A percentile compares a stretch with the other conserved stretches of the same genome.
phyloP scores from a whole-genome alignment of 2,113 vertebrate genomes.

The Xenopus borealis region DNA sequence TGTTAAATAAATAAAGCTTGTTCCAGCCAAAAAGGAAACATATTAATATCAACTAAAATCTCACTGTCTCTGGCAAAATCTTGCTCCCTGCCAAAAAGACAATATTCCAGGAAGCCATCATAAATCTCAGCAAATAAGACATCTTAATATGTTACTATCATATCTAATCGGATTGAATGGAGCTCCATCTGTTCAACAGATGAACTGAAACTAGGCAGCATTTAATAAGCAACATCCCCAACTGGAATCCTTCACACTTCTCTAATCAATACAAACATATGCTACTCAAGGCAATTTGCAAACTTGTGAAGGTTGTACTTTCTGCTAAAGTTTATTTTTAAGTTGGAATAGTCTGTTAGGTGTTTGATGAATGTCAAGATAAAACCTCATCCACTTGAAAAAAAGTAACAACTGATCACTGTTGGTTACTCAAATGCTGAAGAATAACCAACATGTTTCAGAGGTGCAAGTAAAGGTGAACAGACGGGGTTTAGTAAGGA shows the following conservation, averaged over 20 bases:
- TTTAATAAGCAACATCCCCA: conserved; percentile 41
- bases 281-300: conserved; percentile 34
- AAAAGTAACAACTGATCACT: too few relatives aligned
- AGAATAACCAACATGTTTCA: too few relatives aligned
- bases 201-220: conserved; percentile 24
- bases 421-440: too few relatives aligned
- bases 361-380: background rate
- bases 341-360: background rate
- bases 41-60: conserved; percentile 33
- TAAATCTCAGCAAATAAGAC: conserved; percentile 36
- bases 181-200: conserved; percentile 42
- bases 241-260: conserved; percentile 37
- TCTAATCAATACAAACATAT: conserved; percentile 38
- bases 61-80: conserved; percentile 11
- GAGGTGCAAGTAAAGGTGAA: too few relatives aligned
- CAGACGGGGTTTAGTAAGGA: too few relatives aligned
- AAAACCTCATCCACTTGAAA: background rate
- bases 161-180: conserved; percentile 33
- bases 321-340: background rate
- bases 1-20: too few relatives aligned
- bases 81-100: conserved; percentile 18
- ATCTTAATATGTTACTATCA: conserved; percentile 33
- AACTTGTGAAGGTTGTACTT: conserved; percentile 21
- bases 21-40: too few relatives aligned
- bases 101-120: conserved; percentile 23